phyloP scores from a whole-genome alignment of 1,140 invertebrate genomes.

The Argopecten irradians region DNA sequence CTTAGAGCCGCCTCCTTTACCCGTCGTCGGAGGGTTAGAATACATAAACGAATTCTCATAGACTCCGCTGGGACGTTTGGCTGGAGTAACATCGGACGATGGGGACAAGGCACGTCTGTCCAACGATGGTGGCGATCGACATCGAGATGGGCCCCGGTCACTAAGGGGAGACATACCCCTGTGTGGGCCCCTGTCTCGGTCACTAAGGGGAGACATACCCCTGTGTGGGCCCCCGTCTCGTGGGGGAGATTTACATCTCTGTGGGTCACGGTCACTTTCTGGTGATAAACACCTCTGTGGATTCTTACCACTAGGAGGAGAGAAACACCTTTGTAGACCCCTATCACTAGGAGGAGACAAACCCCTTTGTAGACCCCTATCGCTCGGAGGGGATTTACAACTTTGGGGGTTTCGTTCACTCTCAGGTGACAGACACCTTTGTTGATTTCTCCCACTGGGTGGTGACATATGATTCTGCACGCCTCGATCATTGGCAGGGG shows the following conservation, averaged over 20 bases:
- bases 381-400: constrained; percentile 4
- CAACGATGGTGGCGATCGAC: background rate
- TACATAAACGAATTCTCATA: constrained; percentile 33
- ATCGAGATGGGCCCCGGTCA: background rate
- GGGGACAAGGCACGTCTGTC: constrained; percentile 31
- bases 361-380: background rate
- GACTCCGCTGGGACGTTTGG: constrained; percentile 25
- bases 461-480: constrained; percentile 36
- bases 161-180: background rate
- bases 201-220: background rate
- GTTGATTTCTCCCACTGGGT: constrained; percentile 23
- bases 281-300: background rate
- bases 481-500: constrained; percentile 30
- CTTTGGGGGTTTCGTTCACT: background rate
- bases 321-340: background rate
- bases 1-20: background rate
- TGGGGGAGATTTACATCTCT: background rate
- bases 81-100: background rate
- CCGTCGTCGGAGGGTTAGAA: constrained; percentile 3
- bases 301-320: constrained; percentile 31
- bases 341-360: constrained; percentile 32
- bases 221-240: background rate
- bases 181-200: background rate
- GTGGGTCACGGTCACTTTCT: background rate
- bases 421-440: background rate